These are phyloP conservation scores for Sciurus niger DNA, from an alignment of 2,113 vertebrate species.

Conservation along the genomic window DNA sequence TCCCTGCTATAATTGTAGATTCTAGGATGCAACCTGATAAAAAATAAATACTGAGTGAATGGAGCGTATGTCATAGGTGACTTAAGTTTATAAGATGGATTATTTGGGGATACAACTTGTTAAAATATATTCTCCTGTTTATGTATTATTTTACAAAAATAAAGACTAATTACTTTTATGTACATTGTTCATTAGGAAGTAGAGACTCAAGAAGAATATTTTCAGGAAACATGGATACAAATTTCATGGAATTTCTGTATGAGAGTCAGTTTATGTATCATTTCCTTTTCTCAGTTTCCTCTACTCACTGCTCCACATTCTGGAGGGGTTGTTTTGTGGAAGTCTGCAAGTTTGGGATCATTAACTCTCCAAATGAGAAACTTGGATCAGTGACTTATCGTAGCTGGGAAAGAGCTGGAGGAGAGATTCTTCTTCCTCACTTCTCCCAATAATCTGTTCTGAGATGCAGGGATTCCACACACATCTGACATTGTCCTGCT, in stretches of 20 bases:
- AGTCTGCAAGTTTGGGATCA: not conserved
- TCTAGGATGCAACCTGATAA: not conserved
- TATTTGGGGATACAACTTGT: not conserved
- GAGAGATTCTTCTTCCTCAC: not conserved
- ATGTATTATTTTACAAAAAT: not conserved
- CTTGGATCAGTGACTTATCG: not conserved
- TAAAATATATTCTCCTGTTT: not conserved
- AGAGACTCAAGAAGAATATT: not conserved
- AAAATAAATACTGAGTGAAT: not conserved
- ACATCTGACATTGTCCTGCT: not conserved
- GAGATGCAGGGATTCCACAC: not conserved
- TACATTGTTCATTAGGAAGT: not conserved
- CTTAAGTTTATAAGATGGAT: not conserved
- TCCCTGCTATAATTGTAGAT: not conserved
- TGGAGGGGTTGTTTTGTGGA: not conserved
- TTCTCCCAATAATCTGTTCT: not conserved
- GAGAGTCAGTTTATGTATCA: not conserved
- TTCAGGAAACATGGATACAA: not conserved
- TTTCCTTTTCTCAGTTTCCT: not conserved
- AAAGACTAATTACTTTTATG: not conserved
- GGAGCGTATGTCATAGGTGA: not conserved
- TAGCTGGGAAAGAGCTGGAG: not conserved
- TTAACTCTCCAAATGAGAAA: not conserved
- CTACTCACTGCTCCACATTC: fast-evolving
- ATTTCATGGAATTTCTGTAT: not conserved